Evolutionary conservation across 2,888 invertebrate species (phyloP).

Genomic region (Ornithoptera alexandrae): DNA sequence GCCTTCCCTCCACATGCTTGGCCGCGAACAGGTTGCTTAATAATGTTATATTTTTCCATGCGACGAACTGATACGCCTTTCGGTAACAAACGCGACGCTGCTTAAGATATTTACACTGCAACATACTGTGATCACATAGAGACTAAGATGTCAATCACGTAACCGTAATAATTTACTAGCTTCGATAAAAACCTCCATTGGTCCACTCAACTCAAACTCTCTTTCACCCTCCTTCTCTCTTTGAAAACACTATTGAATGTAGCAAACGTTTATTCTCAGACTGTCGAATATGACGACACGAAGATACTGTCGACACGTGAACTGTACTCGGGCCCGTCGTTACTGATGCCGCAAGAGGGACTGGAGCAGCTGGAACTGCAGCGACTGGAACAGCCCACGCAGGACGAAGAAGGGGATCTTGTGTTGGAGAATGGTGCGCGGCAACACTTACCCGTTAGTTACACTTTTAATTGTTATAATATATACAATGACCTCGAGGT

Average conservation of each 20-base stretch:
- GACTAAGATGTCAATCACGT: too few relatives aligned
- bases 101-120: too few relatives aligned
- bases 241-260: neutral
- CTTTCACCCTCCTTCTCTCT: neutral
- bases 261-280: neutral
- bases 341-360: conserved; percentile 43
- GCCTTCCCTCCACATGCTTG: conserved; percentile 55
- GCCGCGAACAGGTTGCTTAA: conserved; percentile 51
- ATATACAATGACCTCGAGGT: neutral
- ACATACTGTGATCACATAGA: too few relatives aligned
- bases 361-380: conserved; percentile 9
- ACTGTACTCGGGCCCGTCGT: conserved; percentile 48
- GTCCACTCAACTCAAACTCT: neutral
- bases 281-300: conserved; percentile 24
- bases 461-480: neutral
- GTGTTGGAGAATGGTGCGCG: conserved; percentile 31
- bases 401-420: conserved; percentile 17
- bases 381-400: neutral
- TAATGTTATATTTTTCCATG: neutral
- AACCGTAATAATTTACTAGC: too few relatives aligned
- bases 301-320: conserved; percentile 43
- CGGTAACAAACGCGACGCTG: too few relatives aligned
- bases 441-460: conserved; percentile 48
- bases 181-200: too few relatives aligned
- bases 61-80: too few relatives aligned